A percentile compares a stretch with the other conserved stretches of the same genome.
Evolutionary conservation across 2,888 invertebrate species (phyloP).

Genomic region (Sinodicranocentrus sp.): DNA sequence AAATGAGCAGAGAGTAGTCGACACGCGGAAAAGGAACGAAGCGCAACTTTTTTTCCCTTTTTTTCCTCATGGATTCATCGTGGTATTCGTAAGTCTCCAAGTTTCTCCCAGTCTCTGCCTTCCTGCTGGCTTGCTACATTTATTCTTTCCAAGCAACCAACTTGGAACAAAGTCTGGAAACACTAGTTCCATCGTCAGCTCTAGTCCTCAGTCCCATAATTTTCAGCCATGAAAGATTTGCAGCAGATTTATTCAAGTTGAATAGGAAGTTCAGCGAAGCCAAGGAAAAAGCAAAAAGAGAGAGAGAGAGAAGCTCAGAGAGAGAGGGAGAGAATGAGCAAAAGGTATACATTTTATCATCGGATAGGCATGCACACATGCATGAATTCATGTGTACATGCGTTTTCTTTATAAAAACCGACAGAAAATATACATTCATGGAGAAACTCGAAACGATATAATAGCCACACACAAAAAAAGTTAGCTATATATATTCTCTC

Average conservation of each 20-base stretch:
- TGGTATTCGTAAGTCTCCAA: no score
- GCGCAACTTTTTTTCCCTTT: background rate
- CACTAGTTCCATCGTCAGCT: constrained; percentile 61
- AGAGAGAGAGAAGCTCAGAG: background rate
- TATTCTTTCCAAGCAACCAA: constrained; percentile 51
- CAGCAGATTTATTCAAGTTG: constrained; percentile 74
- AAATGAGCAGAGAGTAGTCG: no score
- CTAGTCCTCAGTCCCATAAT: constrained; percentile 59
- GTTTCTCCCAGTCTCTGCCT: constrained; percentile 25
- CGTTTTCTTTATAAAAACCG: constrained; percentile 51
- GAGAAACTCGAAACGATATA: constrained; percentile 17
- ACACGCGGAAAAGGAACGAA: constrained; percentile 21
- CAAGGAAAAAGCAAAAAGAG: constrained; percentile 41
- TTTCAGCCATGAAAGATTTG: constrained; percentile 73
- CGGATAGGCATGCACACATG: constrained; percentile 16
- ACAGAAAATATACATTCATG: constrained; percentile 36
- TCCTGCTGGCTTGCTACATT: constrained; percentile 59
- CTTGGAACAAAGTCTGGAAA: constrained; percentile 49
- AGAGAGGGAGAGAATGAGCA: constrained; percentile 22
- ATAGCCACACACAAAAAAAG: no score
- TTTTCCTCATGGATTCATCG: no score
- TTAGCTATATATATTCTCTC: no score
- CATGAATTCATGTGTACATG: constrained; percentile 51
- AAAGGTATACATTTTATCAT: constrained; percentile 48
- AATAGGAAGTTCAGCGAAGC: constrained; percentile 68